Conservation (phyloP, 2,113 vertebrate genomes). For the Oenanthe oenanthe region DNA sequence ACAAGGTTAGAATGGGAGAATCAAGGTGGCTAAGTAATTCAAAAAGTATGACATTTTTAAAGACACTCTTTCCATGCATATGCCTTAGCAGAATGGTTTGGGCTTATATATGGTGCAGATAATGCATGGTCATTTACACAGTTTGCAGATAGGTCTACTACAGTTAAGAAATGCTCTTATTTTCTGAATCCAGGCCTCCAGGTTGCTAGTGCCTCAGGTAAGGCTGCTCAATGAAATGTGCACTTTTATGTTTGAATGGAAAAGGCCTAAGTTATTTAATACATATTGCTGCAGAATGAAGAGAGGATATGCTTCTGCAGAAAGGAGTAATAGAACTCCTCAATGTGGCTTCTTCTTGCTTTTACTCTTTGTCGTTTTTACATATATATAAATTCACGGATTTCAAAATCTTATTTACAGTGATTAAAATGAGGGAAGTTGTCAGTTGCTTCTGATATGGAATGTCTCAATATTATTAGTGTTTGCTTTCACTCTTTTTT, state of each 20-base stretch:
- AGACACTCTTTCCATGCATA: background rate
- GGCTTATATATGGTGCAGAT: background rate
- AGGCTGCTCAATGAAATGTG: background rate
- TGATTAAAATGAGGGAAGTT: background rate
- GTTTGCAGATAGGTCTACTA: background rate
- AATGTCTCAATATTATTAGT: background rate
- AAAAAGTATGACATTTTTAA: background rate
- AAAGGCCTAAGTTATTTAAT: background rate
- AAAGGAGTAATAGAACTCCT: background rate
- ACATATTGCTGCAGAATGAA: background rate
- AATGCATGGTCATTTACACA: background rate
- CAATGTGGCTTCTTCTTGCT: background rate
- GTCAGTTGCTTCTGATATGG: background rate
- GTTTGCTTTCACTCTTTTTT: background rate
- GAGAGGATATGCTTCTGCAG: background rate
- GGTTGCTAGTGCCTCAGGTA: background rate
- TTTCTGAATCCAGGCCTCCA: background rate
- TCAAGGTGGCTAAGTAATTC: background rate
- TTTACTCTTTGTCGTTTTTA: background rate
- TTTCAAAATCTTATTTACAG: background rate
- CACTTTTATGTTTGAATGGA: background rate
- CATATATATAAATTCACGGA: background rate
- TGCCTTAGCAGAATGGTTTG: background rate
- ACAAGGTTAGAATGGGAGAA: background rate
- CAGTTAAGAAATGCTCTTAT: background rate